Base-by-base conservation (phyloP, 1,140 invertebrate species). In the Hylaeus anthracinus region DNA sequence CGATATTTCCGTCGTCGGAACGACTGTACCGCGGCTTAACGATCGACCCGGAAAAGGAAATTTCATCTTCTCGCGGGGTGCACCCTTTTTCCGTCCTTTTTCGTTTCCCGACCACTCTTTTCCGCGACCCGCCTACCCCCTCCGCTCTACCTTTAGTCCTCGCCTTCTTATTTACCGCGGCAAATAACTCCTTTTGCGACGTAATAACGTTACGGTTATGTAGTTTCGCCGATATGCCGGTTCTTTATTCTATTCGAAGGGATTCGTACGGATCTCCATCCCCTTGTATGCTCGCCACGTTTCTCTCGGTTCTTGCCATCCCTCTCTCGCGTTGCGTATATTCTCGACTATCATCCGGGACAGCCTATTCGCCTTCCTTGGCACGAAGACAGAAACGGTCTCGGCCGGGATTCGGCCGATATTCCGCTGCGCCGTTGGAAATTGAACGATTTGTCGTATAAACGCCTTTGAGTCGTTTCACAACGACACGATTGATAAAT, bases 1-100 rank as follows among this genome's bases (percentile, higher is more conserved):
- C 83, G 76, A 87, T 88, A 88, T 82, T 83, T 87, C 86, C 85
- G 85, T 79, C 73, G 60, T 81, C 76, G n/a, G 60, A 63, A 67
- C 79, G 60, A 69, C 72, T 76, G 60, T 78, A 82, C 67, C 51
- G 85, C 70, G 69, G 61, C 85, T 87, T 84, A 84, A 87, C 85
- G 75, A 87, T 73, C 82, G 56, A 84, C 55, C 76, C 77, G 63
- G 86, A 82, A 81, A 73, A 84, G 82, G 79, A 87, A 84, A 87
- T 87, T 84, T 86, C 79, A 87, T 87, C 82, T 87, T 84, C 74
- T 76, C 75, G 60, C 75, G 72, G 55, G 37, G 39, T 81, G 64
- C 53, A 48, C 71, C 55, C 80, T 70, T 85, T 84, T 51, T 67
- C 63, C 64, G 45, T 65, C 48, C 43, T 55, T 74, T 65, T 81